phyloP scores from a whole-genome alignment of 2,113 vertebrate genomes.

The Gopherus evgoodei region DNA sequence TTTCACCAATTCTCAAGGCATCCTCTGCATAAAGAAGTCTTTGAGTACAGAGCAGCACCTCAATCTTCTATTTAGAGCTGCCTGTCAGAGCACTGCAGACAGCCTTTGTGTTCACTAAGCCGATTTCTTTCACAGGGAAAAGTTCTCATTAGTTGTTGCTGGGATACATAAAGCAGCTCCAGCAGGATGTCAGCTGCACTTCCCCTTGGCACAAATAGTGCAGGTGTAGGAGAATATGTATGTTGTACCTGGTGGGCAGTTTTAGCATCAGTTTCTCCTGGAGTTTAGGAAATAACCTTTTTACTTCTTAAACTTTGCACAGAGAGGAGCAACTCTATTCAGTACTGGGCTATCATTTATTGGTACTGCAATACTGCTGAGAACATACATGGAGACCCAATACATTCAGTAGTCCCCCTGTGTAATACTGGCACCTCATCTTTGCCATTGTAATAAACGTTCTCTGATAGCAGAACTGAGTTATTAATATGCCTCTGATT shows the following conservation, averaged over 20 bases:
- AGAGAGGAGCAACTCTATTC: background rate
- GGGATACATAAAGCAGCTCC: constrained; percentile 65
- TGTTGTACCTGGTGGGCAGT: background rate
- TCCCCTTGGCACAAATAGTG: background rate
- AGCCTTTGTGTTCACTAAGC: constrained; percentile 75
- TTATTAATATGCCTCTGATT: fast-evolving
- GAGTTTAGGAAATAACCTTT: background rate
- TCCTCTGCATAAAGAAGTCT: constrained; percentile 77
- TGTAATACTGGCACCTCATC: background rate
- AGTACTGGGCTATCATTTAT: background rate
- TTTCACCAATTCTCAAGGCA: constrained; percentile 75
- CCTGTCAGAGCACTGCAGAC: constrained; percentile 70
- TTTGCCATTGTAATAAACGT: fast-evolving
- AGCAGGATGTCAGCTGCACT: constrained; percentile 12
- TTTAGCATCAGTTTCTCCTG: background rate
- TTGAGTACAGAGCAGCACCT: constrained; percentile 69
- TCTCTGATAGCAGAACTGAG: fast-evolving
- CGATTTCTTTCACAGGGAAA: constrained; percentile 73
- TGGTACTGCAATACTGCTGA: background rate
- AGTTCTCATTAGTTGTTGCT: constrained; percentile 78
- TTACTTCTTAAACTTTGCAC: background rate
- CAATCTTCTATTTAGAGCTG: constrained; percentile 73
- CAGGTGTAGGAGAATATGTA: constrained; percentile 9
- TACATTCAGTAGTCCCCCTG: fast-evolving
- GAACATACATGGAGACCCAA: fast-evolving